Evolutionary conservation across 1,140 invertebrate species (phyloP).

Genomic region (Druon quercuslanigerum): DNA sequence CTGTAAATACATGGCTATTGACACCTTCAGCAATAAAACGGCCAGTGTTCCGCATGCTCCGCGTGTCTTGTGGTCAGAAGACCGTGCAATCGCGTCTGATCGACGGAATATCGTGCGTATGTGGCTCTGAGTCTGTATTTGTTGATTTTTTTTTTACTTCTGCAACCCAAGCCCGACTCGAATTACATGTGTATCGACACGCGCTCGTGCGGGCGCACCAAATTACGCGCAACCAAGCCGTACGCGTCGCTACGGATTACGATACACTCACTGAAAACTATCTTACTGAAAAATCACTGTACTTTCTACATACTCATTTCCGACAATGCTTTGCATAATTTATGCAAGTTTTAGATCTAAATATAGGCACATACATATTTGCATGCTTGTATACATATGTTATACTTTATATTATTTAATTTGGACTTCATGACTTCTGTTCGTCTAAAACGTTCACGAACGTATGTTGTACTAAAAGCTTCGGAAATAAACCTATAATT

Average conservation of each 20-base stretch:
- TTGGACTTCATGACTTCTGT: too few relatives aligned
- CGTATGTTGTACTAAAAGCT: too few relatives aligned
- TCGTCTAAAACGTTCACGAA: too few relatives aligned
- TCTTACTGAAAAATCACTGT: background rate
- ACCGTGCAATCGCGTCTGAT: slow-evolving; percentile 63
- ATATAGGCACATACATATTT: too few relatives aligned
- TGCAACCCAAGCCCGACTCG: slow-evolving; percentile 31
- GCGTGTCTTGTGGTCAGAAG: slow-evolving; percentile 63
- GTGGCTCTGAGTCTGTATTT: background rate
- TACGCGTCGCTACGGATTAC: slow-evolving; percentile 56
- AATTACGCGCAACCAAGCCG: slow-evolving; percentile 62
- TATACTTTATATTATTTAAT: too few relatives aligned
- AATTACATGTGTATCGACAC: slow-evolving; percentile 49
- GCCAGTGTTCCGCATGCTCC: slow-evolving; percentile 65
- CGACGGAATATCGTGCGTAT: slow-evolving; percentile 48
- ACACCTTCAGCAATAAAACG: slow-evolving; percentile 52
- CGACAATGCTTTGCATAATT: too few relatives aligned
- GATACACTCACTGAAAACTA: background rate
- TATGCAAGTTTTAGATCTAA: too few relatives aligned
- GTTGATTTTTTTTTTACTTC: background rate
- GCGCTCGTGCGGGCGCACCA: slow-evolving; percentile 42
- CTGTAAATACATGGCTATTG: slow-evolving; percentile 49
- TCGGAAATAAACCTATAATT: too few relatives aligned
- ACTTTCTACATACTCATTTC: too few relatives aligned
- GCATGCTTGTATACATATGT: too few relatives aligned